Evolutionary conservation across 2,113 vertebrate genomes (phyloP).

Genomic region (Heliornis fulica): DNA sequence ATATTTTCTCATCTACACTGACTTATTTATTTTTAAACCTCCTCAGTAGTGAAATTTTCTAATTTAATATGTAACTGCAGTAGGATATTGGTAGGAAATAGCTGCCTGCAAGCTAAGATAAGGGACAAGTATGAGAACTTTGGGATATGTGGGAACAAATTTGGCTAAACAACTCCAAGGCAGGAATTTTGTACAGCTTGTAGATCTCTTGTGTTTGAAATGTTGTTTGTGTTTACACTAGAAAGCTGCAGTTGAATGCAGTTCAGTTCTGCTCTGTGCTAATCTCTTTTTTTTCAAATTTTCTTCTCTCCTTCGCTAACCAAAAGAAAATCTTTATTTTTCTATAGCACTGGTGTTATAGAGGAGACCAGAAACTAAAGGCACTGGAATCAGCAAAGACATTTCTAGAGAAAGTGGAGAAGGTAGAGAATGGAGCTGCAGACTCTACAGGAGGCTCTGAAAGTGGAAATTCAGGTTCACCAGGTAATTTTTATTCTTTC

Average conservation of each 20-base stretch:
- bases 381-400: constrained; percentile 72
- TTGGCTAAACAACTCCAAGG: not conserved
- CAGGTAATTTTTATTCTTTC: constrained; percentile 79
- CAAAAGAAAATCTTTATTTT: constrained; percentile 36
- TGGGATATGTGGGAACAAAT: not conserved
- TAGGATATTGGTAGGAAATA: constrained; percentile 22
- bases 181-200: not conserved
- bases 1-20: not conserved
- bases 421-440: constrained; percentile 96
- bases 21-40: not conserved
- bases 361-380: constrained; percentile 66
- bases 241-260: not conserved
- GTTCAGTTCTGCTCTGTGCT: not conserved
- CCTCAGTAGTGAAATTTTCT: not conserved
- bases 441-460: constrained; percentile 97
- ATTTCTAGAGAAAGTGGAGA: constrained; percentile 76
- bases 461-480: constrained; percentile 99
- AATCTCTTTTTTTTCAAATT: not conserved
- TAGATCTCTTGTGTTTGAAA: not conserved
- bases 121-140: constrained; percentile 2
- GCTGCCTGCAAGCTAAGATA: constrained; percentile 13
- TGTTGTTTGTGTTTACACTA: not conserved
- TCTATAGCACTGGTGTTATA: constrained; percentile 63
- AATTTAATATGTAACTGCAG: not conserved
- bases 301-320: not conserved